Evolutionary conservation across 1,140 invertebrate species (phyloP).

Genomic region (Belonocnema kinseyi): DNA sequence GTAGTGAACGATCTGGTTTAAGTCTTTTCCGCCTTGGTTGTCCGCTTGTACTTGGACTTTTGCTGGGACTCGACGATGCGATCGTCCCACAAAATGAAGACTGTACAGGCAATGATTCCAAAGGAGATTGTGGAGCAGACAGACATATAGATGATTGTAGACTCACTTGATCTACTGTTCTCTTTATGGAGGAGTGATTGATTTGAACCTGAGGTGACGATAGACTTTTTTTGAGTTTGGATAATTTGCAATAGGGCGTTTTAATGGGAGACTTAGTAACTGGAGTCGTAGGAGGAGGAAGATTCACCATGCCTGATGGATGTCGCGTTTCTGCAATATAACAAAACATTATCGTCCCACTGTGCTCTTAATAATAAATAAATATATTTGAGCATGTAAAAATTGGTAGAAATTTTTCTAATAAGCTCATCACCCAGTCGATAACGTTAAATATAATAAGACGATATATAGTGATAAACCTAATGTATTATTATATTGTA

Average conservation of each 20-base stretch:
- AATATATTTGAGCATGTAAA: too few species aligned
- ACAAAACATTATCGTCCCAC: conserved; percentile 39
- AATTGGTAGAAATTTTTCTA: too few species aligned
- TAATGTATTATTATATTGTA: too few species aligned
- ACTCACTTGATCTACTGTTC: conserved; percentile 48
- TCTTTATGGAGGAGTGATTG: conserved; percentile 67
- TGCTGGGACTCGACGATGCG: conserved; percentile 61
- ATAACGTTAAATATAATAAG: too few species aligned
- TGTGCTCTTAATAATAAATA: background rate
- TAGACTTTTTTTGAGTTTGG: conserved; percentile 71
- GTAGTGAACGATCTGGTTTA: conserved; percentile 78
- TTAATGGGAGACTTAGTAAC: conserved; percentile 64
- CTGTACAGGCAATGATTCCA: conserved; percentile 59
- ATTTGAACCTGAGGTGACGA: conserved; percentile 61
- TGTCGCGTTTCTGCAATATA: conserved; percentile 68
- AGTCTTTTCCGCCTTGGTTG: conserved; percentile 75
- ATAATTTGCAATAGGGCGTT: conserved; percentile 71
- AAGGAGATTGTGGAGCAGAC: conserved; percentile 65
- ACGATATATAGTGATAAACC: too few species aligned
- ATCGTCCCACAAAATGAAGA: conserved; percentile 53
- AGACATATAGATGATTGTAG: conserved; percentile 55
- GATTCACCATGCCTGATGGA: conserved; percentile 65
- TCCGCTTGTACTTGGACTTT: conserved; percentile 63
- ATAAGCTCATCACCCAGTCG: too few species aligned
- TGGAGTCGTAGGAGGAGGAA: conserved; percentile 66